Conservation (phyloP, 1,140 invertebrate species). For the Zelostemma sp. region DNA sequence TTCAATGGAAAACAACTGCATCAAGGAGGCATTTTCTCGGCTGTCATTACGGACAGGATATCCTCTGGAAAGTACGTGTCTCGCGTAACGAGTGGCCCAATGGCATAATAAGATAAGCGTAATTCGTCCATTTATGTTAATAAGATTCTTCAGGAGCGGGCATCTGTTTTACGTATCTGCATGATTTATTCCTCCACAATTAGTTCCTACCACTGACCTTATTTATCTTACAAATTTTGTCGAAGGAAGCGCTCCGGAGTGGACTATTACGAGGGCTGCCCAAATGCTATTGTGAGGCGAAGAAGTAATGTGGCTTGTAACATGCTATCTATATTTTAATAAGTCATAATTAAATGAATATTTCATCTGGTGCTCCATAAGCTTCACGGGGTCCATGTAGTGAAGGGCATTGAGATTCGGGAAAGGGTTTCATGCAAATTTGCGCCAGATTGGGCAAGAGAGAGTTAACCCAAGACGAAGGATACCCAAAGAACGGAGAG, state of each 20-base stretch:
- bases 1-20: conserved; percentile 3
- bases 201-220: conserved; percentile 1
- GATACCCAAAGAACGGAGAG: conserved; percentile 14
- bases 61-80: conserved; percentile 8
- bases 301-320: conserved; percentile 57
- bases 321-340: conserved; percentile 64
- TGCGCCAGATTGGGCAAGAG: conserved; percentile 50
- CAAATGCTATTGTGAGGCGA: conserved; percentile 6
- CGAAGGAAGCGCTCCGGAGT: not conserved
- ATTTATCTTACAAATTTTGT: conserved; percentile 17
- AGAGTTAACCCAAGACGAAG: conserved; percentile 14
- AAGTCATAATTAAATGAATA: conserved; percentile 66
- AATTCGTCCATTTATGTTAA: conserved; percentile 15
- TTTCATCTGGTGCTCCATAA: conserved; percentile 55
- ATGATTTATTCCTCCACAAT: conserved; percentile 7
- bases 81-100: conserved; percentile 16
- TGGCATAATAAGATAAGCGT: conserved; percentile 4
- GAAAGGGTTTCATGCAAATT: conserved; percentile 61
- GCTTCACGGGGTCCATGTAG: conserved; percentile 9
- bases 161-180: conserved; percentile 10
- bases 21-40: not conserved
- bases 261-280: conserved; percentile 1
- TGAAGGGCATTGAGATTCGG: conserved; percentile 4
- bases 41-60: conserved; percentile 1
- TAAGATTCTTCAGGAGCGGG: conserved; percentile 7